Conservation (phyloP, 2,113 vertebrate species). For the Dasypus novemcinctus region DNA sequence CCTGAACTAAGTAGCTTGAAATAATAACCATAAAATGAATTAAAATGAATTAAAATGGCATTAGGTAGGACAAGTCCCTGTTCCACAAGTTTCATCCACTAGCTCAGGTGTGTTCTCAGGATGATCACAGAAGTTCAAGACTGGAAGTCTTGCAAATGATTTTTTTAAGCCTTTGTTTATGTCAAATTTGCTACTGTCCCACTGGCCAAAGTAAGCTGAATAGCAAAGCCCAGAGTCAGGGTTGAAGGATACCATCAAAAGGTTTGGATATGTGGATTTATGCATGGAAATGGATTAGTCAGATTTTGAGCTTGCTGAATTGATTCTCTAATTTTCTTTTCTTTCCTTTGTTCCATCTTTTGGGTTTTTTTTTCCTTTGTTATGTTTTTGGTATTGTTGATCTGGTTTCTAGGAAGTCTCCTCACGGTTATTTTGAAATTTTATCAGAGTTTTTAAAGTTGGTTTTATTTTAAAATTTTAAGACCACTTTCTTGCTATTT, state of each 20-base stretch:
- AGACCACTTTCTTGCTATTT: not conserved
- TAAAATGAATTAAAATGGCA: not conserved
- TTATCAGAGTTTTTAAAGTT: not conserved
- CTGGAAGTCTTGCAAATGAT: not conserved
- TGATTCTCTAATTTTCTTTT: not conserved
- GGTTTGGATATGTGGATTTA: not conserved
- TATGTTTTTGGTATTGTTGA: not conserved
- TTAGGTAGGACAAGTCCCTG: not conserved
- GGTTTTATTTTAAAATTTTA: not conserved
- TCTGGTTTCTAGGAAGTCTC: not conserved
- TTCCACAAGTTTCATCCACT: not conserved
- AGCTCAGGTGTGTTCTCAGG: not conserved
- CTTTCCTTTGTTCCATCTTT: not conserved
- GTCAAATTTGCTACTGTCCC: not conserved
- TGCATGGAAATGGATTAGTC: not conserved
- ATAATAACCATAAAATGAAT: not conserved
- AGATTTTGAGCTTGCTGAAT: not conserved
- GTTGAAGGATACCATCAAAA: not conserved
- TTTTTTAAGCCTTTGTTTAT: not conserved
- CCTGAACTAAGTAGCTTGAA: not conserved
- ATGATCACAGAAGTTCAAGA: conserved; percentile 19
- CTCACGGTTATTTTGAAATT: not conserved
- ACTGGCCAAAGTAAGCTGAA: not conserved
- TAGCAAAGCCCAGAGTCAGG: not conserved
- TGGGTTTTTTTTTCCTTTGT: not conserved